A percentile compares a stretch with the other conserved stretches of the same genome.
phyloP scores from a whole-genome alignment of 2,113 vertebrate species.

The rat (Rattus norvegicus) region GRCr8 NC_086026.1:120733001-120733500 shows the following conservation, averaged over 20 bases:
- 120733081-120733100: not conserved
- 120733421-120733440: not conserved
- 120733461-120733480: not conserved
- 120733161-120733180: not conserved
- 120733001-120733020: not conserved
- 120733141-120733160: not conserved
- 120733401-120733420: conserved; percentile 11
- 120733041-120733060: not conserved
- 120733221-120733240: too few relatives aligned
- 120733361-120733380: conserved; percentile 21
- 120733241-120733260: not conserved
- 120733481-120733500: not conserved
- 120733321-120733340: not conserved
- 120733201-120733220: not conserved
- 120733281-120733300: not conserved
- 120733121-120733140: not conserved
- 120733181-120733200: not conserved
- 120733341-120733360: conserved; percentile 8
- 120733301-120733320: not conserved
- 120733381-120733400: conserved; percentile 11
- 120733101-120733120: not conserved
- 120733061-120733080: not conserved
- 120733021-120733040: not conserved
- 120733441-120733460: conserved; percentile 41
- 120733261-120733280: not conserved